Percentiles rank a stretch among this genome's conserved stretches.
These are phyloP conservation scores for Cryptus viduatorius DNA, from an alignment of 2,888 invertebrate genomes.

Conservation along the genomic window DNA sequence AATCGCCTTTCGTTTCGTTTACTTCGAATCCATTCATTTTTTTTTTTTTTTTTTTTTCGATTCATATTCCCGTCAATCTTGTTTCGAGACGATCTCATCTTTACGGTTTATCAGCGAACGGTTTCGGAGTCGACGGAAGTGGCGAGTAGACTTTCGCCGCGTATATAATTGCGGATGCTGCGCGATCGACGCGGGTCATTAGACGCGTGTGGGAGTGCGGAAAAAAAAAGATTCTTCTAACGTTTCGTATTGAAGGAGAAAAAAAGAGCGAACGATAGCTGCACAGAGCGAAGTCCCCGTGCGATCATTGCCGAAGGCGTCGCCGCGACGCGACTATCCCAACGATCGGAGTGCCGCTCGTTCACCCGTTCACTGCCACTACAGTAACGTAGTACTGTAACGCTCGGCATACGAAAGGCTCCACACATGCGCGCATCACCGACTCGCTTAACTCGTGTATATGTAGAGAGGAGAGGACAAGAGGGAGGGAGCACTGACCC, in stretches of 20 bases:
- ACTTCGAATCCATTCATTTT: conserved; percentile 21
- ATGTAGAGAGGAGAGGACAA: conserved; percentile 48
- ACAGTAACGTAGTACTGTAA: conserved; percentile 1
- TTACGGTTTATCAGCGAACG: conserved; percentile 50
- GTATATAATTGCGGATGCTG: conserved; percentile 52
- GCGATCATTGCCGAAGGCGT: conserved; percentile 21
- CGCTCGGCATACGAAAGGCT: background rate
- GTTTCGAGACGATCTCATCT: conserved; percentile 54
- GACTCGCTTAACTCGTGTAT: conserved; percentile 14
- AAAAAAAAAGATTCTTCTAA: conserved; percentile 1
- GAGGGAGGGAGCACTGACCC: conserved; percentile 78
- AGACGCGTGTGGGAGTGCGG: conserved; percentile 20
- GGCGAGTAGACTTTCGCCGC: conserved; percentile 35
- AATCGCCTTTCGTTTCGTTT: conserved; percentile 9
- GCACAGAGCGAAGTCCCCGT: background rate
- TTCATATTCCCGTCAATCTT: conserved; percentile 12
- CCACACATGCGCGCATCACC: conserved; percentile 10
- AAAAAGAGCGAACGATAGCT: conserved; percentile 1
- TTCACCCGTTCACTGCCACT: conserved; percentile 10
- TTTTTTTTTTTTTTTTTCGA: background rate
- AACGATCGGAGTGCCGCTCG: conserved; percentile 34
- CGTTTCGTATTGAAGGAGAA: background rate
- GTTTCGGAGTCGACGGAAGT: conserved; percentile 31
- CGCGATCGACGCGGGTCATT: background rate
- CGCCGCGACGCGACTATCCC: conserved; percentile 42